phyloP scores from a whole-genome alignment of 1,140 invertebrate genomes.

The Dufourea novaeangliae region DNA sequence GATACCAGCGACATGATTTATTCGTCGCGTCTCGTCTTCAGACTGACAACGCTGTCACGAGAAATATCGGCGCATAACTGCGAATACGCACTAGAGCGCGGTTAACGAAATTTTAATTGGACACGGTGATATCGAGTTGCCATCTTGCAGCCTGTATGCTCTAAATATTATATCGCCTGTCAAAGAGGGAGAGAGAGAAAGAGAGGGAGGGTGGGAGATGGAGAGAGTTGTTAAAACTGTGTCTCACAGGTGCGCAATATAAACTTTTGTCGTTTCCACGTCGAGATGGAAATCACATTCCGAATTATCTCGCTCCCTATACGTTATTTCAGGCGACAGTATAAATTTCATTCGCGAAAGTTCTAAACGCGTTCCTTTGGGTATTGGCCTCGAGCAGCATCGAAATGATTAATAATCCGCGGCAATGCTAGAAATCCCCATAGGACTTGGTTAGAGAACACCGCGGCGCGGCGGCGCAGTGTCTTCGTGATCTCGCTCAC shows the following conservation, averaged over 20 bases:
- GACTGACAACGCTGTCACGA: no score
- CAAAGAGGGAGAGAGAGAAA: no score
- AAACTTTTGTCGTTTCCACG: not conserved
- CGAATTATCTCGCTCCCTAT: constrained; percentile 52
- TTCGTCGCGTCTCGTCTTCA: no score
- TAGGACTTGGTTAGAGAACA: constrained; percentile 55
- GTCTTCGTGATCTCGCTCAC: constrained; percentile 62
- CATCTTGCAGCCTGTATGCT: no score
- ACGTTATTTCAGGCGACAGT: constrained; percentile 47
- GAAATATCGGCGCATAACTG: no score
- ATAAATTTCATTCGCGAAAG: constrained; percentile 56
- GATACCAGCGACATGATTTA: no score
- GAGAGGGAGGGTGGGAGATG: not conserved
- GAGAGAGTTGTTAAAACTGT: not conserved
- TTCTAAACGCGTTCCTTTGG: constrained; percentile 49
- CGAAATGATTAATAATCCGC: constrained; percentile 64
- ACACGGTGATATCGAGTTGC: no score
- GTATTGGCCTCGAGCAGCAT: constrained; percentile 38
- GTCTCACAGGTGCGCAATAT: not conserved
- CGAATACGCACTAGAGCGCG: no score
- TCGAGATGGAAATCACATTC: constrained; percentile 23
- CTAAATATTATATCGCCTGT: no score
- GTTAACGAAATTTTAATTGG: not conserved
- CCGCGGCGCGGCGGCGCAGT: no score
- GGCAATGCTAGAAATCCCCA: constrained; percentile 53